phyloP scores from a whole-genome alignment of 2,113 vertebrate genomes.

The Xiphorhynchus elegans region DNA sequence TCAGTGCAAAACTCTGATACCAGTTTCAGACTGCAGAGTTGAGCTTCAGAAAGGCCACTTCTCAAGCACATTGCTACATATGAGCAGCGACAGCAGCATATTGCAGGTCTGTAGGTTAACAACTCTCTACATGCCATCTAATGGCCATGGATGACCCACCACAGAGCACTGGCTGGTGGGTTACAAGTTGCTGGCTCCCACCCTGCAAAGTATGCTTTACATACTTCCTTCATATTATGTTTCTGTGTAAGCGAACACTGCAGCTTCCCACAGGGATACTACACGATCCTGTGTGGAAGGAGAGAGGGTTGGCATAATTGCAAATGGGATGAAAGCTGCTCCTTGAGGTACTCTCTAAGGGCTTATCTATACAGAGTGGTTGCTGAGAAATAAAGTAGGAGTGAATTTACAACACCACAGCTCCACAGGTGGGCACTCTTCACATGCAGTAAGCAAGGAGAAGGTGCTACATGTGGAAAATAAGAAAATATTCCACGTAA shows the following conservation, averaged over 20 bases:
- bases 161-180: not conserved
- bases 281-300: not conserved
- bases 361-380: not conserved
- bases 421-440: conserved; percentile 59
- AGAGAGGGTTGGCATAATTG: not conserved
- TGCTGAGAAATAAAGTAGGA: conserved; percentile 1
- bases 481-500: not conserved
- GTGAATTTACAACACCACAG: not conserved
- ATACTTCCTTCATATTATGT: not conserved
- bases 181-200: not conserved
- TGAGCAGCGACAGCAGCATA: not conserved
- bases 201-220: not conserved
- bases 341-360: not conserved
- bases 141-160: not conserved
- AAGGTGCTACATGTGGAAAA: not conserved
- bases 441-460: conserved; percentile 8
- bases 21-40: not conserved
- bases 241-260: not conserved
- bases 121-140: not conserved
- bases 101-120: conserved; percentile 23
- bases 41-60: not conserved
- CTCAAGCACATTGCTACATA: not conserved
- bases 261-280: conserved; percentile 12
- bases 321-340: not conserved
- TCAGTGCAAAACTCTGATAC: not conserved